phyloP scores from a whole-genome alignment of 2,797 vertebrate species.

The Dendrocincla tyrannina region DNA sequence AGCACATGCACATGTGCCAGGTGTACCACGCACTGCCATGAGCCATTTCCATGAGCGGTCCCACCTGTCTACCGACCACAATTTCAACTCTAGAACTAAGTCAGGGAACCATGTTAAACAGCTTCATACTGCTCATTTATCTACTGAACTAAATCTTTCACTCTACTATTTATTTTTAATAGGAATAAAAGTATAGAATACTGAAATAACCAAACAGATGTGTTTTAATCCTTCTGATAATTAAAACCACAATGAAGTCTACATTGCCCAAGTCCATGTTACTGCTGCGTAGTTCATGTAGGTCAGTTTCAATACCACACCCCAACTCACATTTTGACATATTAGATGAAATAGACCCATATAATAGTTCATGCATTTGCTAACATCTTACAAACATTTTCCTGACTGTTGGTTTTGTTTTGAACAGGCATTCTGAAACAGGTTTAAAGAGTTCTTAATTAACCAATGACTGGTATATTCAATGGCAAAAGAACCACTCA shows the following conservation, averaged over 20 bases:
- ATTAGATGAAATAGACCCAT: background rate
- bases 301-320: background rate
- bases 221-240: background rate
- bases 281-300: background rate
- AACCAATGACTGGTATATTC: background rate
- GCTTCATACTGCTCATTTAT: background rate
- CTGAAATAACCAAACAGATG: background rate
- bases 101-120: background rate
- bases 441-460: background rate
- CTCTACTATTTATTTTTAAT: background rate
- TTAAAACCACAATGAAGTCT: background rate
- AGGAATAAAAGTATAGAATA: background rate
- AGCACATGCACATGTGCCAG: rapidly evolving
- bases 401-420: background rate
- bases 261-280: background rate
- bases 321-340: background rate
- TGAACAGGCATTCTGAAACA: background rate
- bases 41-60: background rate
- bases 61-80: background rate
- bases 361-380: background rate
- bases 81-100: background rate
- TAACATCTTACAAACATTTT: background rate
- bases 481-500: background rate
- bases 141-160: background rate
- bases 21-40: background rate